Base-by-base conservation (phyloP, 2,113 vertebrate species). In the Strigops habroptila region DNA sequence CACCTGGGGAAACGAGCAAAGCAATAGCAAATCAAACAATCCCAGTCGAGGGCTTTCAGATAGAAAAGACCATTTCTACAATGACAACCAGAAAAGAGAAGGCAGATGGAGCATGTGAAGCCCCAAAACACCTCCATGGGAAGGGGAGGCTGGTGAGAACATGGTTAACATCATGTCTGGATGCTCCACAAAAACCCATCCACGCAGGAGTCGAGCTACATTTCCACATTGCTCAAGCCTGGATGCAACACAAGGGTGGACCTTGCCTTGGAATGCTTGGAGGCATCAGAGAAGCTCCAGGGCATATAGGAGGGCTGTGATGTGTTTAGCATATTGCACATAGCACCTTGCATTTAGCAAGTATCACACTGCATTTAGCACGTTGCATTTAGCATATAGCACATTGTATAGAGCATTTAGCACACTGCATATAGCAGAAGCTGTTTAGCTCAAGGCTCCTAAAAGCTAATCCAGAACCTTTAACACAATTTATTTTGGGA, bases 11-110 rank as follows among this genome's bases (percentile, higher is more conserved):
- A 43, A 57, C 60, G 12, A 82, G 35, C 1, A 0, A 41, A 57
- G 48, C 0, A 2, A 70, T 74, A 55, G 46, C 4, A 0, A 1
- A 37, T 13, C 74, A 13, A 60, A 67, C 12, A 0, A 43, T 71
- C 41, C 81, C 82, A 31, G 43, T 1, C 11, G 8, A 55, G 62
- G 74, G 39, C 51, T 55, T 94, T 25, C 39, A 3, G 3, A 23
- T 9, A 44, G 57, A 70, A 87, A 76, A 69, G 17, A 21, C 18
- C 5, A n/a, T 39, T 90, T 90, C 35, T 44, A 37, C 15, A 22
- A 25, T 2, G 44, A 30, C 12, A 57, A 23, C 25, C 48, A 37
- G 23, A 46, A 43, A 28, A 21, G 27, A 46, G 75, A 33, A 59
- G 5, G 18, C n/a, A 24, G 8, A 44, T 14, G 53, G 60, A 37